Conservation (phyloP, 2,797 vertebrate species). For the Malacoraja senta region DNA sequence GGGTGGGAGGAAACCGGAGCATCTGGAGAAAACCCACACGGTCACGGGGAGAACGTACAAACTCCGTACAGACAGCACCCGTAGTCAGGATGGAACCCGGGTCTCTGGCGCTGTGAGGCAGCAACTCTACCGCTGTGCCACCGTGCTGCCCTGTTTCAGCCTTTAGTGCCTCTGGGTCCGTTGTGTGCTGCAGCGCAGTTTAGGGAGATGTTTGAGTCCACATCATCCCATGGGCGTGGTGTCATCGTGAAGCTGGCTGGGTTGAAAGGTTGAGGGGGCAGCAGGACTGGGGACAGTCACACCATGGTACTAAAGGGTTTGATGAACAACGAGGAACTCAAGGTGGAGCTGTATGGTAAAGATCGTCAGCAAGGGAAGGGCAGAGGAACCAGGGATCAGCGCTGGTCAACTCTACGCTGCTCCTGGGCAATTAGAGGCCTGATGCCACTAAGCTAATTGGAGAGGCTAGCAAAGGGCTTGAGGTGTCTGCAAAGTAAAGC, state of each 20-base stretch:
- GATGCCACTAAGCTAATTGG: not conserved
- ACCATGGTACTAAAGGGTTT: not conserved
- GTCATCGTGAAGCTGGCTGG: not conserved
- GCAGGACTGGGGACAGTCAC: not conserved
- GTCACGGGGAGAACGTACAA: too few species aligned
- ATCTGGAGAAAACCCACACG: too few species aligned
- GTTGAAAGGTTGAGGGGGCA: not conserved
- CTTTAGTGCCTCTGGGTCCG: not conserved
- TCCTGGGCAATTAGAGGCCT: not conserved
- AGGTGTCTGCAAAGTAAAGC: not conserved
- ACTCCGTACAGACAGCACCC: too few species aligned
- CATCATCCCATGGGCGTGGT: not conserved
- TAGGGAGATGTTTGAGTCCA: not conserved
- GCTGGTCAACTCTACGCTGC: not conserved
- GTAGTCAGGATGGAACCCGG: too few species aligned
- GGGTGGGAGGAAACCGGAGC: too few species aligned
- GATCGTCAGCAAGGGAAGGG: not conserved
- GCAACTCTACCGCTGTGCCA: too few species aligned
- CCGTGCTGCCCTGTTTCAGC: not conserved
- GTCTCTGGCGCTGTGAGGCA: too few species aligned
- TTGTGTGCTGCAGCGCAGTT: not conserved
- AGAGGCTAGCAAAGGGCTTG: not conserved
- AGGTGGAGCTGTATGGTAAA: too few species aligned
- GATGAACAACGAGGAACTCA: not conserved
- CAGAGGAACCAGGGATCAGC: not conserved